Conservation (phyloP, 2,888 invertebrate species). For the Ichneumoninae sp. region DNA sequence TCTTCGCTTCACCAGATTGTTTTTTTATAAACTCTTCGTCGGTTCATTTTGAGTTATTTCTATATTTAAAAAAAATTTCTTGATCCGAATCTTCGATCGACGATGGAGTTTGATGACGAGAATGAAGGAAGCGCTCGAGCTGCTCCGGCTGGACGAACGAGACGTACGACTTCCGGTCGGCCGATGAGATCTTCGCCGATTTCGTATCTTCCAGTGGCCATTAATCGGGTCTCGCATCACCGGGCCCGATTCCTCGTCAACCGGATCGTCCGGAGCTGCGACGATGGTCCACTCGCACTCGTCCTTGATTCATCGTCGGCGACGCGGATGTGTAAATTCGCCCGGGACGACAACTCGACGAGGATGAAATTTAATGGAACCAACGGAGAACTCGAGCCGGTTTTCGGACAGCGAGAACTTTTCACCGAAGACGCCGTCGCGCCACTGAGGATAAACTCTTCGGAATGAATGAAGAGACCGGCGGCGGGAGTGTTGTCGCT, state of each 20-base stretch:
- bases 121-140: background rate
- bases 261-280: conserved; percentile 51
- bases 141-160: background rate
- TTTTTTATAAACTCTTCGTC: background rate
- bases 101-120: background rate
- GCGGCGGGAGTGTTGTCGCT: conserved; percentile 31
- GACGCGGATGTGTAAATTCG: background rate
- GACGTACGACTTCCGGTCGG: conserved; percentile 53
- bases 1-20: conserved; percentile 61
- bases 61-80: background rate
- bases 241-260: conserved; percentile 63
- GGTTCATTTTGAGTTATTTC: background rate
- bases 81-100: background rate
- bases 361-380: conserved; percentile 3
- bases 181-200: conserved; percentile 59
- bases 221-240: conserved; percentile 71
- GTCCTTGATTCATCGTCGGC: conserved; percentile 33
- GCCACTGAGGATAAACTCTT: conserved; percentile 60
- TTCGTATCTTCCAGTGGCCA: conserved; percentile 57
- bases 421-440: conserved; percentile 54
- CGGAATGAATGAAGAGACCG: conserved; percentile 57
- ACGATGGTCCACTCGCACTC: conserved; percentile 24
- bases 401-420: conserved; percentile 37
- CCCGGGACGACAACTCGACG: background rate
- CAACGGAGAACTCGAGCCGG: background rate